Conservation (phyloP, 2,797 vertebrate genomes). For the Cyprinodon diabolis region DNA sequence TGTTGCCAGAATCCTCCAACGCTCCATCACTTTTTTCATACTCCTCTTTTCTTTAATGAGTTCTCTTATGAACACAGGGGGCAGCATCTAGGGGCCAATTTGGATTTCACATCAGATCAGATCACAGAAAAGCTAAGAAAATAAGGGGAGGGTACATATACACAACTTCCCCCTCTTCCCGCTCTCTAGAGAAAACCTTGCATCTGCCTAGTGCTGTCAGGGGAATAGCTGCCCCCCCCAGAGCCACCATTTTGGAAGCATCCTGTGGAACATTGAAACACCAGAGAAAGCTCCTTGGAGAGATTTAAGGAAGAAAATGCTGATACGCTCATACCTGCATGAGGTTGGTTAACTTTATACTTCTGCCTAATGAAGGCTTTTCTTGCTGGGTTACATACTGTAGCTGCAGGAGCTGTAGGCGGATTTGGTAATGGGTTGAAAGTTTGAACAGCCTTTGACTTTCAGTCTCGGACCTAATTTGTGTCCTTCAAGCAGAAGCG, state of each 20-base stretch:
- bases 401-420: constrained; percentile 17
- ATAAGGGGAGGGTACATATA: constrained; percentile 32
- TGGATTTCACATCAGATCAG: constrained; percentile 80
- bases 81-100: constrained; percentile 78
- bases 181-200: constrained; percentile 54
- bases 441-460: constrained; percentile 24
- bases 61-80: constrained; percentile 80
- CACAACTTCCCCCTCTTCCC: constrained; percentile 46
- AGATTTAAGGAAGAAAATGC: constrained; percentile 29
- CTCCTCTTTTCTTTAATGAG: constrained; percentile 81
- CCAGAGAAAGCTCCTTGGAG: constrained; percentile 49
- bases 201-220: constrained; percentile 60
- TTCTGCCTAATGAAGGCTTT: constrained; percentile 53
- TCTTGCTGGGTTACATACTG: constrained; percentile 14
- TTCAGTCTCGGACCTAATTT: constrained; percentile 31
- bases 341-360: constrained; percentile 62
- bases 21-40: constrained; percentile 82
- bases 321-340: constrained; percentile 42
- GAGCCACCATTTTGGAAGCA: constrained; percentile 72
- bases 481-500: constrained; percentile 14
- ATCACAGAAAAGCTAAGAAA: constrained; percentile 68
- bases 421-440: constrained; percentile 33
- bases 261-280: constrained; percentile 63
- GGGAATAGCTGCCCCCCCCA: constrained; percentile 69
- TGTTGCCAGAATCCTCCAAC: constrained; percentile 73